These are phyloP conservation scores for Pangasius sanitwongsei DNA, from an alignment of 2,797 vertebrate genomes.

Conservation along the genomic window DNA sequence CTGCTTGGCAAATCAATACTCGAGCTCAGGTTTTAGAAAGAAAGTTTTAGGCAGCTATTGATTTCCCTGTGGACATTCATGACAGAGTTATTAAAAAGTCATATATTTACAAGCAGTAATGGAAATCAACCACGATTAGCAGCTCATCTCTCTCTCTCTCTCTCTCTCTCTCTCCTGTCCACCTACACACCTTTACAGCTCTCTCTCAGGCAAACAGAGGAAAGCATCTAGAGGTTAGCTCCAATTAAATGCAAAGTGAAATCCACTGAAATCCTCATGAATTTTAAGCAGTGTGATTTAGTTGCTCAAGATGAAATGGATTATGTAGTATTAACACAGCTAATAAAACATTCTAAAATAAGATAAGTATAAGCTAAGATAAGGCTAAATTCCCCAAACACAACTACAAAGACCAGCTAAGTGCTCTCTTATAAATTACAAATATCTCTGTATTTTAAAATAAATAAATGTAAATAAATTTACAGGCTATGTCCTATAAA, in stretches of 20 bases:
- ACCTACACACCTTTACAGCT: not conserved
- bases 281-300: not conserved
- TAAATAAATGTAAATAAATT: too few species aligned
- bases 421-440: not conserved
- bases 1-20: slow-evolving; percentile 32
- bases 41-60: not conserved
- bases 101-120: not conserved
- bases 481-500: too few species aligned
- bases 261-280: not conserved
- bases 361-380: not conserved
- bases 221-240: not conserved
- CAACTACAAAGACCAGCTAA: not conserved
- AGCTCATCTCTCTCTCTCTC: not conserved
- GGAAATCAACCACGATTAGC: not conserved
- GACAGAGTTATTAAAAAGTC: not conserved
- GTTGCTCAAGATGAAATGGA: not conserved
- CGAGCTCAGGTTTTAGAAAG: not conserved
- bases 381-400: not conserved
- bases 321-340: not conserved
- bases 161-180: not conserved
- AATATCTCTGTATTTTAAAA: not conserved
- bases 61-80: not conserved
- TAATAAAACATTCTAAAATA: not conserved
- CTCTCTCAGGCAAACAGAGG: not conserved
- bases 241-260: not conserved